Evolutionary conservation across 2,797 vertebrate genomes (phyloP).

Genomic region (Pseudochromis fuscus): DNA sequence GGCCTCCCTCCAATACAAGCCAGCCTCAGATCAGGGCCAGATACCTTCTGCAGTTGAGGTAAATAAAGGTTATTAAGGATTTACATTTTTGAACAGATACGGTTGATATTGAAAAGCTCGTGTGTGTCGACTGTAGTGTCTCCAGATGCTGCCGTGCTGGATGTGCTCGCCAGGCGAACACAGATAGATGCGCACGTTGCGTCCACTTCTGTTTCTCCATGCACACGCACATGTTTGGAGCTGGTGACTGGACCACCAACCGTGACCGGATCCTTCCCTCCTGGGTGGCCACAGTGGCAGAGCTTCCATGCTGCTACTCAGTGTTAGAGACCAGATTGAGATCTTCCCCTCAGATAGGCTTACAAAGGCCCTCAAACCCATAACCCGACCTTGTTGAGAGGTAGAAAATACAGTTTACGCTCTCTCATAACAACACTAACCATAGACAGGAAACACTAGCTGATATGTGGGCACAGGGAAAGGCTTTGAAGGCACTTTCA

Average conservation of each 20-base stretch:
- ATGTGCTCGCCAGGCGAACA: neutral
- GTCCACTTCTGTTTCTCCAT: constrained; percentile 38
- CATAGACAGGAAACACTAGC: constrained; percentile 78
- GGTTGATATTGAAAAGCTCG: constrained; percentile 19
- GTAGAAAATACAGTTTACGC: constrained; percentile 81
- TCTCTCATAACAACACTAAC: constrained; percentile 79
- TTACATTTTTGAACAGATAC: too few species aligned
- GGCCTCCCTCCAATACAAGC: too few species aligned
- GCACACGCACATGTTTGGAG: constrained; percentile 61
- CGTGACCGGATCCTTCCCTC: constrained; percentile 69
- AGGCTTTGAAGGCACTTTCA: constrained; percentile 79
- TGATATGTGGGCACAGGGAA: constrained; percentile 78
- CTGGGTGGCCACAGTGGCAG: constrained; percentile 81
- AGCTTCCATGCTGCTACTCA: constrained; percentile 62
- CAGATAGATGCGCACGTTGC: constrained; percentile 50
- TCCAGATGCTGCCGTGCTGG: neutral
- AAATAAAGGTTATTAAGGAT: too few species aligned
- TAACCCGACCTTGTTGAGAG: constrained; percentile 75
- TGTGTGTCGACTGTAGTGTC: constrained; percentile 4
- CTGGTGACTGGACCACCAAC: constrained; percentile 79
- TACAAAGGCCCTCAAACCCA: constrained; percentile 71
- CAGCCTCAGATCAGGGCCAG: too few species aligned
- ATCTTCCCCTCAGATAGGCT: constrained; percentile 74
- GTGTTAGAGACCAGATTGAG: constrained; percentile 69
- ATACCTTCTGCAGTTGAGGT: too few species aligned